These are phyloP conservation scores for Melanotaenia parkinsoni DNA, from an alignment of 2,797 vertebrate species.

Conservation along the genomic window DNA sequence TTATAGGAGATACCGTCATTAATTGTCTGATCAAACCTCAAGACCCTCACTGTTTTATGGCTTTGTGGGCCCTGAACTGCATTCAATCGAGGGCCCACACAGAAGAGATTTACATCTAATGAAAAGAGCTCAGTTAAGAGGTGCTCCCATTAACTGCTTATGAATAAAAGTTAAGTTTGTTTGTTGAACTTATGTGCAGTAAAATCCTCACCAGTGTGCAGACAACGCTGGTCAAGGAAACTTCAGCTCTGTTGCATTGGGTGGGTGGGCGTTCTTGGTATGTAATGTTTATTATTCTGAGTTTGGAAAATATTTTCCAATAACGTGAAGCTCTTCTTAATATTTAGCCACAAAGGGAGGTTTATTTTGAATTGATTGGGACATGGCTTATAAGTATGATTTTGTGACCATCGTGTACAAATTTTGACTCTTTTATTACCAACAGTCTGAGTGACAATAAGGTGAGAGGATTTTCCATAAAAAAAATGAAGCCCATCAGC, in stretches of 20 bases:
- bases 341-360: background rate
- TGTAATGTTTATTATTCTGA: background rate
- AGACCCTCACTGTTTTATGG: constrained; percentile 76
- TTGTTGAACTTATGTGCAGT: constrained; percentile 41
- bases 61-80: constrained; percentile 71
- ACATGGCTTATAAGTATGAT: too few species aligned
- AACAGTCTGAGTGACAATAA: too few species aligned
- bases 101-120: constrained; percentile 74
- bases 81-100: constrained; percentile 59
- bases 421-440: too few species aligned
- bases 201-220: constrained; percentile 17
- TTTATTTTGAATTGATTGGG: background rate
- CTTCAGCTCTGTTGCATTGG: background rate
- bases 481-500: too few species aligned
- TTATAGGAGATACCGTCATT: constrained; percentile 71
- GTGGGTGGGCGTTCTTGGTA: background rate
- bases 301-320: background rate
- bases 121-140: constrained; percentile 59
- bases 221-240: constrained; percentile 13
- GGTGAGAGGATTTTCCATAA: too few species aligned
- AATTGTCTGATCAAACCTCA: constrained; percentile 78
- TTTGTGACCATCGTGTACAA: too few species aligned
- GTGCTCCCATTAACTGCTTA: constrained; percentile 55
- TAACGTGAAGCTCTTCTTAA: too few species aligned
- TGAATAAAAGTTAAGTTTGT: constrained; percentile 67